Evolutionary conservation across 2,797 vertebrate species (phyloP), one percentile per base, ranked within the genome.

Genomic region (Danio aesculapii): DNA sequence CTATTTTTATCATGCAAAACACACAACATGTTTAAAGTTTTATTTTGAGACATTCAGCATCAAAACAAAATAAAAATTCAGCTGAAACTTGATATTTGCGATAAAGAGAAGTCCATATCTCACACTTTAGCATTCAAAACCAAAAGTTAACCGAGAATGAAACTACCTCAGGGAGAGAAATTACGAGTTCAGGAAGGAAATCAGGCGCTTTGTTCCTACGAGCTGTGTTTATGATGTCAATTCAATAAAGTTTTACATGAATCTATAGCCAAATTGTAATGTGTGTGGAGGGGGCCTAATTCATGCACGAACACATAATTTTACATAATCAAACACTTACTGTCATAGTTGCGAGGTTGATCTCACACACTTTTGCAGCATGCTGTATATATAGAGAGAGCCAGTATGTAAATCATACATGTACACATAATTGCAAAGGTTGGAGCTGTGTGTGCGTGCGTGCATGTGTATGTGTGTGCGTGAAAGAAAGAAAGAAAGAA

Each of bases 401-500:
- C 77, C 77, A 77, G 88, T 89, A 85, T 82, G 84, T 85, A 90
- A 92, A 88, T 91, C 89, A 89, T 91, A 89, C 88, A 92, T 92
- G 90, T 90, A 93, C 91, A 90, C 91, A 92, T 86, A 88, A 88
- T 84, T 81, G 83, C 81, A 77, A 73, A 50, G 90, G 90, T 74
- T 87, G 88, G 74, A 81, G 62, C 47, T 77, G 13, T 74, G 59
- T 80, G 81, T 52, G 71, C 75, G 82, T 58, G 81, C 63, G 72
- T 69, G 75, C 52, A 81, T 71, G 59, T 58, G 84, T 62, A 77
- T 57, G 82, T 64, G 77, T 82, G 79, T 66, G 8, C 16, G 77
- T 53, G 82, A 43, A 83, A 53, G 75, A 74, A 84, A 16, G 79
- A 61, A 80, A 79, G 83, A 74, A 72, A 81, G 81, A 82, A 88